Evolutionary conservation across 2,888 invertebrate species (phyloP).

Genomic region (Nymphalis polychloros): DNA sequence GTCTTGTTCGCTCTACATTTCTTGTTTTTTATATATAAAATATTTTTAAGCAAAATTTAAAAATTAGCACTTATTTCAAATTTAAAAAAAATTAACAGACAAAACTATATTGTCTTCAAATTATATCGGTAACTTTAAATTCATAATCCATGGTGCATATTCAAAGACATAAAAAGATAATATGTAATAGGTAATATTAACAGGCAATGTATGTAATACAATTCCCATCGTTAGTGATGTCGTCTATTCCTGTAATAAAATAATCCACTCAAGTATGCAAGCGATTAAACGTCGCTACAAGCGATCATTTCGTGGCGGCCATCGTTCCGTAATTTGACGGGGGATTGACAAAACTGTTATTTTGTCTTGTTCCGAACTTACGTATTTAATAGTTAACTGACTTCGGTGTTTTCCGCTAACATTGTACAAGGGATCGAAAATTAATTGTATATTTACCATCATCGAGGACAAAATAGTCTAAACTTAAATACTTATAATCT

Average conservation of each 20-base stretch:
- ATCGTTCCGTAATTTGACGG: constrained; percentile 64
- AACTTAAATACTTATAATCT: neutral
- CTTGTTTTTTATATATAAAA: too few species aligned
- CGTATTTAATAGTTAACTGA: constrained; percentile 20
- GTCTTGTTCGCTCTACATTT: constrained; percentile 45
- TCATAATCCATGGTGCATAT: too few species aligned
- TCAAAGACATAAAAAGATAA: neutral
- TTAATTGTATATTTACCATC: constrained; percentile 17
- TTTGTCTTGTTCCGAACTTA: constrained; percentile 27
- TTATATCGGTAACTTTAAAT: too few species aligned
- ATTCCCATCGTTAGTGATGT: neutral
- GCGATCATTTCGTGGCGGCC: constrained; percentile 49
- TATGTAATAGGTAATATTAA: neutral
- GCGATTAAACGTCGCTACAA: constrained; percentile 68
- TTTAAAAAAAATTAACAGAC: too few species aligned
- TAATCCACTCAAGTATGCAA: constrained; percentile 67
- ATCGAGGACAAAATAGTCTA: neutral
- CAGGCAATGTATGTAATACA: constrained; percentile 50
- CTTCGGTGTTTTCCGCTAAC: constrained; percentile 12
- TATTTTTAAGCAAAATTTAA: neutral
- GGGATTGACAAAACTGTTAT: constrained; percentile 65
- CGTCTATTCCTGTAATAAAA: constrained; percentile 54
- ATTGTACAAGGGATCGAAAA: constrained; percentile 12
- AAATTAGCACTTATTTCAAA: too few species aligned
- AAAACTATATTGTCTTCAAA: too few species aligned